Evolutionary conservation across 2,797 vertebrate genomes (phyloP), one percentile per base, ranked within the genome.

Genomic region (Siniperca obscura): DNA sequence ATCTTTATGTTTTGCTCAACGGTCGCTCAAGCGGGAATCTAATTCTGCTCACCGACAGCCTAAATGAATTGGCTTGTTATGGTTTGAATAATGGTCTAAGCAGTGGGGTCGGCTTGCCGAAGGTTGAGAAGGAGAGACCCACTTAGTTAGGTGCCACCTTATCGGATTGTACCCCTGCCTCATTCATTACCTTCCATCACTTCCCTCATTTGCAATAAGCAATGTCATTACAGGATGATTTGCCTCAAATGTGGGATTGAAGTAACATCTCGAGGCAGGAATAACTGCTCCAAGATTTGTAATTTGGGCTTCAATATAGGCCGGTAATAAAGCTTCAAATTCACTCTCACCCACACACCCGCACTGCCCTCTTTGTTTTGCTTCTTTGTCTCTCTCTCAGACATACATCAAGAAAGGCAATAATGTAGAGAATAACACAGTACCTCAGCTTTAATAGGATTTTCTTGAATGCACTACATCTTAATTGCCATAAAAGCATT

Each of bases 51-150:
- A 66, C 80, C 59, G 89, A 93, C 90, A 90, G 92, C 72, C 90
- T 92, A 94, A 96, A 95, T 94, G 90, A 96, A 96, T 95, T 81
- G 90, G 84, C 94, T 94, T 93, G 93, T 96, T 96, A 95, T 46
- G 61, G 90, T 85, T 83, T 93, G 92, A 95, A 92, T 94, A 94
- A 94, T 87, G 89, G 86, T 82, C 77, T 72, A 73, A 68, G 88
- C 88, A 27, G 86, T 25, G 46, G 81, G 89, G 90, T 91, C 88
- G 87, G 81, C 70, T 44, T 88, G 88, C 87, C 91, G 91, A 92
- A 92, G 93, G 94, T 91, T 93, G 92, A 91, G 87, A 84, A 92
- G 89, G 87, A 91, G 90, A 93, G 90, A 88, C 90, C 90, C 92
- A 90, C 90, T 94, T 92, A 89, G 87, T 91, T 90, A 91, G 90